phyloP scores from a whole-genome alignment of 2,888 invertebrate genomes.

The Tethea ocularis region DNA sequence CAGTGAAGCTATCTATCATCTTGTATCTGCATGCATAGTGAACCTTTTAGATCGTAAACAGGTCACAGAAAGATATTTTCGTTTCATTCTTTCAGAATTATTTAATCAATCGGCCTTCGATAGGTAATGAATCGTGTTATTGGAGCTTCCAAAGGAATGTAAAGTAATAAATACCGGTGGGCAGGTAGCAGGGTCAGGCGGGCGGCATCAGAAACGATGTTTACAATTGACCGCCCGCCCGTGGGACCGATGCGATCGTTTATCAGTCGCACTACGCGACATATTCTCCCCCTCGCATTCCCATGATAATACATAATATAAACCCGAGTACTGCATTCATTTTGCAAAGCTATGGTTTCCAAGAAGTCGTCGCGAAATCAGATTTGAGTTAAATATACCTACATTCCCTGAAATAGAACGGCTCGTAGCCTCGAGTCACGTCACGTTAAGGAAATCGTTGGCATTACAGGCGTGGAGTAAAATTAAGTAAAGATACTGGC shows the following conservation, averaged over 20 bases:
- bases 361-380: neutral
- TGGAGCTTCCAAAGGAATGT: constrained; percentile 50
- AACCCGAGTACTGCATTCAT: neutral
- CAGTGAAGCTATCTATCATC: too few relatives aligned
- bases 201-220: constrained; percentile 40
- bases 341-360: neutral
- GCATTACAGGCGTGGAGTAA: constrained; percentile 65
- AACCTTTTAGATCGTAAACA: too few relatives aligned
- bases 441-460: constrained; percentile 67
- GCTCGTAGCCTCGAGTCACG: constrained; percentile 41
- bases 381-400: constrained; percentile 28
- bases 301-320: constrained; percentile 3
- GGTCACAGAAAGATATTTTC: constrained; percentile 15
- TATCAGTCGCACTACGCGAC: constrained; percentile 23
- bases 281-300: constrained; percentile 14
- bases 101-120: constrained; percentile 46
- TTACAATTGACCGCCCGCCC: constrained; percentile 41
- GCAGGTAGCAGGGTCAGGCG: constrained; percentile 34
- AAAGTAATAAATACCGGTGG: constrained; percentile 46
- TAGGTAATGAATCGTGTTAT: constrained; percentile 55
- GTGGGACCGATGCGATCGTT: constrained; percentile 33
- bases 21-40: too few relatives aligned
- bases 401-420: constrained; percentile 35
- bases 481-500: constrained; percentile 73
- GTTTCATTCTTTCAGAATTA: constrained; percentile 32